Evolutionary conservation across 2,113 vertebrate species (phyloP).

Genomic region (Leptocoma aspasia): DNA sequence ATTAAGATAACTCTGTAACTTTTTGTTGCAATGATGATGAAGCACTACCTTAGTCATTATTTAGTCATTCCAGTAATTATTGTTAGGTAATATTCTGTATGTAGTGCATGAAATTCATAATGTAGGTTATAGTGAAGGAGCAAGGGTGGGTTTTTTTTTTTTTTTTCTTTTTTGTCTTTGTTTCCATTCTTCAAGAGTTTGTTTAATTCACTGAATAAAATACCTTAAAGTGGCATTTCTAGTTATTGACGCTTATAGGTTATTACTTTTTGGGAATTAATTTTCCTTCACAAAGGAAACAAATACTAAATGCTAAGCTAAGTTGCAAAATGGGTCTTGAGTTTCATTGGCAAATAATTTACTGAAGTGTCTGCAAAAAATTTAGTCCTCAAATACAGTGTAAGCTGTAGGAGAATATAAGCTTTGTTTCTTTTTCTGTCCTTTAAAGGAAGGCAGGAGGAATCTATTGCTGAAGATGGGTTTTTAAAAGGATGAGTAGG

Average conservation of each 20-base stretch:
- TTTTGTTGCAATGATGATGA: not conserved
- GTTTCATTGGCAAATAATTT: not conserved
- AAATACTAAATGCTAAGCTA: not conserved
- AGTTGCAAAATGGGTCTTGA: not conserved
- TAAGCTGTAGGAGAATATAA: not conserved
- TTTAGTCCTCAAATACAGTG: not conserved
- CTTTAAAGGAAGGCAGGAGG: not conserved
- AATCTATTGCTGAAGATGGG: not conserved
- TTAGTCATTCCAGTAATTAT: not conserved
- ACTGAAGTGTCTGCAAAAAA: not conserved
- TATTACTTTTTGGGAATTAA: not conserved
- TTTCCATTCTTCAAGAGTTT: not conserved
- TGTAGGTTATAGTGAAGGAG: not conserved
- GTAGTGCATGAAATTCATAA: accelerated
- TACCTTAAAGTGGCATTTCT: not conserved
- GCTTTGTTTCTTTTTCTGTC: not conserved
- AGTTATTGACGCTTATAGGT: not conserved
- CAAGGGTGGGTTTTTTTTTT: accelerated
- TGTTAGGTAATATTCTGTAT: not conserved
- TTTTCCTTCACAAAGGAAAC: not conserved
- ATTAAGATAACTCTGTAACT: not conserved
- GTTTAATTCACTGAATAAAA: not conserved
- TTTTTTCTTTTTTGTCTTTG: not conserved
- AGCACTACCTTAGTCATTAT: not conserved
- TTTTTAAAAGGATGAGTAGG: not conserved